phyloP scores from a whole-genome alignment of 1,140 invertebrate genomes.

The Ceratosolen fusciceps region DNA sequence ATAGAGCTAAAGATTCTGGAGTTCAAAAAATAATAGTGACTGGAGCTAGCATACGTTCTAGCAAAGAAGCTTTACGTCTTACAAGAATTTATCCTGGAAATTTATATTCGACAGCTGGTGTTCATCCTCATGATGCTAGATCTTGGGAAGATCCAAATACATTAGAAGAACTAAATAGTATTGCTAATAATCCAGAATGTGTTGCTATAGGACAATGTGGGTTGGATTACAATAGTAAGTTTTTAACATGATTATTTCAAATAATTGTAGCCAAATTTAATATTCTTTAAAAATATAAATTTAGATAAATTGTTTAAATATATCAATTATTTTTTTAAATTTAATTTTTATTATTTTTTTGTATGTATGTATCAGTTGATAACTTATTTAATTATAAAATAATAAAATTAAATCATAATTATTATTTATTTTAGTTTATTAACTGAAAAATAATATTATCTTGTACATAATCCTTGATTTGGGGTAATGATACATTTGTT shows the following conservation, averaged over 20 bases:
- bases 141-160: conserved; percentile 86
- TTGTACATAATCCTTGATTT: no score
- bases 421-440: no score
- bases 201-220: conserved; percentile 96
- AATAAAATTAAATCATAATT: no score
- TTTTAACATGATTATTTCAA: not conserved
- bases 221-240: conserved; percentile 88
- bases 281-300: not conserved
- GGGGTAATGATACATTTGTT: no score
- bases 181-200: conserved; percentile 87
- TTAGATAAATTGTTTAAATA: not conserved
- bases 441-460: no score
- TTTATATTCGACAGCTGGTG: conserved; percentile 93
- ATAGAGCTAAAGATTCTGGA: conserved; percentile 92
- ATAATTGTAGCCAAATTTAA: not conserved
- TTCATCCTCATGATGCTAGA: conserved; percentile 97
- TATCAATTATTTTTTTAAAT: not conserved
- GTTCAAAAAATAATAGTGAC: conserved; percentile 96
- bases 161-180: conserved; percentile 79
- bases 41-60: conserved; percentile 88
- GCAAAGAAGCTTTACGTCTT: conserved; percentile 90
- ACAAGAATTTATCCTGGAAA: conserved; percentile 90
- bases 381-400: no score
- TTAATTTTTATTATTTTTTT: not conserved
- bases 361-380: not conserved